These are phyloP conservation scores for Mugil cephalus DNA, from an alignment of 2,113 vertebrate species.

Conservation along the genomic window DNA sequence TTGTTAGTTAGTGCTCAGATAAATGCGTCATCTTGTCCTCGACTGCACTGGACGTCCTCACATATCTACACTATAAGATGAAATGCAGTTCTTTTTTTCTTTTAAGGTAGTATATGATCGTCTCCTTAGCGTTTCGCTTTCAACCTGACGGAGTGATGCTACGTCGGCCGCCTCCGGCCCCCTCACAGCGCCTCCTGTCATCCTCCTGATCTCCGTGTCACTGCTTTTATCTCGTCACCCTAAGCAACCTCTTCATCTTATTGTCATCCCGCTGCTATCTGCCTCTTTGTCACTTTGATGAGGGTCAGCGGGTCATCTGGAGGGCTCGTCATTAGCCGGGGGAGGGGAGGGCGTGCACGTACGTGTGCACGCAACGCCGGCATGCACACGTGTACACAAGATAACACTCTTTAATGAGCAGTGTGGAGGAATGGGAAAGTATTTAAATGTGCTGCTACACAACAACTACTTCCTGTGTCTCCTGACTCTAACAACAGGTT, in stretches of 20 bases:
- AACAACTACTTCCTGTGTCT: too few relatives aligned
- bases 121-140: slow-evolving; percentile 16
- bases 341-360: slow-evolving; percentile 12
- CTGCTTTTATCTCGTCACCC: slow-evolving; percentile 63
- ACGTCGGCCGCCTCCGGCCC: not conserved
- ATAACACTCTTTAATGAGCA: slow-evolving; percentile 59
- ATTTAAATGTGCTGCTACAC: too few relatives aligned
- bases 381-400: slow-evolving; percentile 68
- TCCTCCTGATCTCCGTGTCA: slow-evolving; percentile 50
- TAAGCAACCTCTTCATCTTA: slow-evolving; percentile 67
- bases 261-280: slow-evolving; percentile 58
- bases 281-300: slow-evolving; percentile 65
- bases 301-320: slow-evolving; percentile 64
- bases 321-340: slow-evolving; percentile 59
- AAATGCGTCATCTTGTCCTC: too few relatives aligned
- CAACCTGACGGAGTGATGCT: not conserved
- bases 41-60: too few relatives aligned
- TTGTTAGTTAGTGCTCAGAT: too few relatives aligned
- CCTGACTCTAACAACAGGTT: too few relatives aligned
- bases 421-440: not conserved
- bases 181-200: slow-evolving; percentile 36
- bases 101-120: not conserved
- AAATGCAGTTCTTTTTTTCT: not conserved
- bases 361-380: slow-evolving; percentile 28
- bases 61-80: too few relatives aligned